Percentiles rank a stretch among this genome's conserved stretches.
Conservation (phyloP, 2,888 invertebrate genomes). For the Drosophila yooni region DNA sequence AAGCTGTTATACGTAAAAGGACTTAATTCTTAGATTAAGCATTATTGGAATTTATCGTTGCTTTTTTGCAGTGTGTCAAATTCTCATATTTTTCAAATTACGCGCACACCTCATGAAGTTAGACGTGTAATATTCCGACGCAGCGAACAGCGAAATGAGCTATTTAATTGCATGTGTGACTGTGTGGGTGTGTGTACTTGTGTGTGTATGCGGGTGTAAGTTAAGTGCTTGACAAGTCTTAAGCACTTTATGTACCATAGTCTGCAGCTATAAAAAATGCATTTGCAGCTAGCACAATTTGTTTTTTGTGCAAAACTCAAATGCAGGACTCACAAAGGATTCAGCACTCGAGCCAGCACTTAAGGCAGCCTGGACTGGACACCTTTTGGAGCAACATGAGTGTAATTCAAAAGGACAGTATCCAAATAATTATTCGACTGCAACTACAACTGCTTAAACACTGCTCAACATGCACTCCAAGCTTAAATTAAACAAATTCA, state of each 20-base stretch:
- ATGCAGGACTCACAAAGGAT: constrained; percentile 36
- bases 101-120: constrained; percentile 6
- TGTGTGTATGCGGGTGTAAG: constrained; percentile 4
- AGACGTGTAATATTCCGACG: constrained; percentile 28
- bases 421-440: constrained; percentile 4
- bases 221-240: constrained; percentile 45
- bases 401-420: constrained; percentile 23
- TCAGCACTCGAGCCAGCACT: constrained; percentile 41
- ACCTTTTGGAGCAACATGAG: constrained; percentile 36
- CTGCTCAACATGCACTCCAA: neutral
- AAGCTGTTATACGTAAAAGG: neutral
- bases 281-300: constrained; percentile 27
- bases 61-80: neutral
- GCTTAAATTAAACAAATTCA: neutral
- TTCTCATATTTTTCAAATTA: constrained; percentile 21
- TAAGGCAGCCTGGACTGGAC: constrained; percentile 48
- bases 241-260: neutral
- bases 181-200: constrained; percentile 4
- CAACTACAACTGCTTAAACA: constrained; percentile 13
- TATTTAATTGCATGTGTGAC: constrained; percentile 44
- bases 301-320: constrained; percentile 43
- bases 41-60: neutral
- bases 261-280: constrained; percentile 29
- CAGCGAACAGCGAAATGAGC: constrained; percentile 25
- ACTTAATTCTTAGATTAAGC: neutral